Conservation (phyloP, 1,140 invertebrate genomes). For the Drosophila hydei region DNA sequence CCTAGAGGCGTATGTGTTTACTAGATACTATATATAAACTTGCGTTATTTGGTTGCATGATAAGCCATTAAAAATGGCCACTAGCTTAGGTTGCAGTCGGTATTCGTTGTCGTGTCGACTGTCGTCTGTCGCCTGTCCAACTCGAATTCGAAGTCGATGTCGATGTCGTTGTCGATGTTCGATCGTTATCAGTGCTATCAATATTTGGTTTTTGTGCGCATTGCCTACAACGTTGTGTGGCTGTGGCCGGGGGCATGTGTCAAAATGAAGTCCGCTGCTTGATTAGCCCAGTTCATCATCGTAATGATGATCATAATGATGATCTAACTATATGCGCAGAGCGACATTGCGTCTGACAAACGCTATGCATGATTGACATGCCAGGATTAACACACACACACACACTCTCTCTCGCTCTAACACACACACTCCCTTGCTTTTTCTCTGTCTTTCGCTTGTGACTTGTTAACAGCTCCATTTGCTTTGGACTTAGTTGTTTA, state of each 20-base stretch:
- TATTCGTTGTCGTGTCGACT: conserved; percentile 14
- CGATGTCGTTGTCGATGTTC: conserved; percentile 44
- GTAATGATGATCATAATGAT: conserved; percentile 3
- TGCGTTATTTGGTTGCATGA: conserved; percentile 52
- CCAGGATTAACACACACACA: conserved; percentile 67
- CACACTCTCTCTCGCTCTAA: not conserved
- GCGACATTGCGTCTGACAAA: conserved; percentile 45
- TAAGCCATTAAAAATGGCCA: conserved; percentile 81
- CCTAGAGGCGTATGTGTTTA: not conserved
- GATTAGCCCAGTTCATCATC: conserved; percentile 51
- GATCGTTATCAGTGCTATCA: conserved; percentile 70
- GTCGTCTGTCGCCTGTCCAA: conserved; percentile 17
- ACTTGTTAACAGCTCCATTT: conserved; percentile 58
- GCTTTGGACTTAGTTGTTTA: conserved; percentile 69
- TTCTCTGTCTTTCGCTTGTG: not conserved
- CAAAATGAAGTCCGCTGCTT: conserved; percentile 64
- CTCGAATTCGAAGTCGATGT: conserved; percentile 47
- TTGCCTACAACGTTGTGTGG: conserved; percentile 10
- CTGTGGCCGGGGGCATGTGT: conserved; percentile 46
- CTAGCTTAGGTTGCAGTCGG: conserved; percentile 49
- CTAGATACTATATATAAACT: conserved; percentile 12
- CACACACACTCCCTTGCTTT: conserved; percentile 23
- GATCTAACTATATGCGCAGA: conserved; percentile 26
- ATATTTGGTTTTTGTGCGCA: conserved; percentile 68
- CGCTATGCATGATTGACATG: conserved; percentile 68